Evolutionary conservation across 2,113 vertebrate genomes (phyloP).

Genomic region (Psilopsiagon aymara): DNA sequence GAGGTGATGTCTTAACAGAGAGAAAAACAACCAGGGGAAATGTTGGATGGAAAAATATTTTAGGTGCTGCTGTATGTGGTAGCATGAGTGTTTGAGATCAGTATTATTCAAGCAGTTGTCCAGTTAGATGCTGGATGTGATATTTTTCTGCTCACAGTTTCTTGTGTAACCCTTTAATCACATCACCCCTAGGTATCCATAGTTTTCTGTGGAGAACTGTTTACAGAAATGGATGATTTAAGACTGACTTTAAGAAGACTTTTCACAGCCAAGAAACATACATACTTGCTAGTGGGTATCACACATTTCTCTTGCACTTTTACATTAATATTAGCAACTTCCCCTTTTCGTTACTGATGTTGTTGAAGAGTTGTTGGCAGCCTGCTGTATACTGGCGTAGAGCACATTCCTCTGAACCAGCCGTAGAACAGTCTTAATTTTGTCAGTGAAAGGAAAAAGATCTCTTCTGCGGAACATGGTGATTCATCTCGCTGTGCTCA

Average conservation of each 20-base stretch:
- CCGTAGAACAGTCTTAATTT: not conserved
- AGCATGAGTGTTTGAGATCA: not conserved
- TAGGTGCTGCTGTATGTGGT: not conserved
- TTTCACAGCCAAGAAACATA: not conserved
- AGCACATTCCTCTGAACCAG: not conserved
- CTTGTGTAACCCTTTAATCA: not conserved
- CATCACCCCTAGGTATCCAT: not conserved
- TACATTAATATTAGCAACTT: not conserved
- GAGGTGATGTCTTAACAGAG: not conserved
- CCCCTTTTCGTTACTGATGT: not conserved
- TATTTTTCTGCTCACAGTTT: not conserved
- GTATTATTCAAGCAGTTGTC: not conserved
- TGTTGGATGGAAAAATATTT: not conserved
- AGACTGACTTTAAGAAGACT: not conserved
- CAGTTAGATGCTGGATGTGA: not conserved
- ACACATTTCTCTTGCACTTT: rapidly evolving
- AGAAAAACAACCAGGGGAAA: not conserved
- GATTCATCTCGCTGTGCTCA: not conserved
- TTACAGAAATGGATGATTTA: not conserved
- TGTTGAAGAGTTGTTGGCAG: not conserved
- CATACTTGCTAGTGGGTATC: not conserved
- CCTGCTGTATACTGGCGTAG: not conserved
- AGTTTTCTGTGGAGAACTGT: not conserved
- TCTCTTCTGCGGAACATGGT: not conserved
- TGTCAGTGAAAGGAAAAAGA: not conserved